Percentiles rank a stretch among this genome's conserved stretches.
phyloP scores from a whole-genome alignment of 2,113 vertebrate species.

The Girardinichthys multiradiatus region DNA sequence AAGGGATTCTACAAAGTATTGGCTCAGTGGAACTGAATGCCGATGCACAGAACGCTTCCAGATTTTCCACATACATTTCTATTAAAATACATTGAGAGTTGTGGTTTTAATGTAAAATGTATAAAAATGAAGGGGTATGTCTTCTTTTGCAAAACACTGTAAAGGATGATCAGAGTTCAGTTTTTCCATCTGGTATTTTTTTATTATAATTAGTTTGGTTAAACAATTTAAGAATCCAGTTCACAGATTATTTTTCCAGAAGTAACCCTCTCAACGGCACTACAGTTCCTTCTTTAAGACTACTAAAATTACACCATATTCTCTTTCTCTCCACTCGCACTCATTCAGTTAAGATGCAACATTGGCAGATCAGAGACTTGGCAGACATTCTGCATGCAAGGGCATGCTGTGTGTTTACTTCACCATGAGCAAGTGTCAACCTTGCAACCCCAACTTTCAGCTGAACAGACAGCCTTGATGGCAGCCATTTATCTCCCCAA shows the following conservation, averaged over 20 bases:
- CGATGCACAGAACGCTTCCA: neutral
- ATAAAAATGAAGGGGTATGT: too few species aligned
- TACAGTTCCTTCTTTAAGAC: neutral
- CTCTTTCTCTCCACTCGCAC: conserved; percentile 37
- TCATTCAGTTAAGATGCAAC: conserved; percentile 38
- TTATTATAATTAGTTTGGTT: neutral
- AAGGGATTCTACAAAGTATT: too few species aligned
- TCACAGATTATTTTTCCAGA: conserved; percentile 1
- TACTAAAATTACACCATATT: conserved; percentile 7
- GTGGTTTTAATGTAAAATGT: too few species aligned
- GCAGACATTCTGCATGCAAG: conserved; percentile 52
- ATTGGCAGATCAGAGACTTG: conserved; percentile 56
- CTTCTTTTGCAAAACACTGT: neutral
- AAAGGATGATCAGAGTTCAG: neutral
- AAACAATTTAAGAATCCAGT: conserved; percentile 12
- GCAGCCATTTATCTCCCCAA: conserved; percentile 66
- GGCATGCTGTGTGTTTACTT: conserved; percentile 67
- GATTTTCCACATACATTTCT: neutral
- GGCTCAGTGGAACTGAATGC: neutral
- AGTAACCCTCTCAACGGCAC: neutral
- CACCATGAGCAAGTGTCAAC: conserved; percentile 64
- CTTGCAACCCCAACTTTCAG: conserved; percentile 64
- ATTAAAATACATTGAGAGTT: too few species aligned
- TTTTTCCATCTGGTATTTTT: conserved; percentile 1
- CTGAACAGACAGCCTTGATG: conserved; percentile 60